phyloP scores from a whole-genome alignment of 1,140 invertebrate genomes.

The Drosophila sproati region DNA sequence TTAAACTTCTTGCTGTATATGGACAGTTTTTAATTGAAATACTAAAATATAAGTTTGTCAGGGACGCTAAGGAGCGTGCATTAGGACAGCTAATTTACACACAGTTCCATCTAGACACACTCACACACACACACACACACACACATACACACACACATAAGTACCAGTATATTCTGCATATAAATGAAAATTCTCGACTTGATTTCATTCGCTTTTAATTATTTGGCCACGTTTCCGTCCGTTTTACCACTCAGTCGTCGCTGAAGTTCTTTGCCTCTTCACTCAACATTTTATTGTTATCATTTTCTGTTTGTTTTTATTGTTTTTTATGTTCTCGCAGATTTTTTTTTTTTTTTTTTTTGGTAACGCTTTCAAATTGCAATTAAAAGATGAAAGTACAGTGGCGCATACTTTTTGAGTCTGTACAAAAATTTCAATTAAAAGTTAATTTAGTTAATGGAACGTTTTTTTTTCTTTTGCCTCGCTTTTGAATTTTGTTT shows the following conservation, averaged over 20 bases:
- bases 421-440: constrained; percentile 59
- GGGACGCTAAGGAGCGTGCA: not conserved
- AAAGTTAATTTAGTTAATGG: constrained; percentile 73
- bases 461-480: constrained; percentile 34
- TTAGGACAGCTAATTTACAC: not conserved
- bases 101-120: not conserved
- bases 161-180: not conserved
- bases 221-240: not conserved
- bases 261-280: not conserved
- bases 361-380: constrained; percentile 10
- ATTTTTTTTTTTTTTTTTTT: constrained; percentile 14
- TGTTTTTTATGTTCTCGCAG: constrained; percentile 7
- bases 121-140: not conserved
- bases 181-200: constrained; percentile 13
- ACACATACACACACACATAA: not conserved
- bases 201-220: not conserved
- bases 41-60: not conserved
- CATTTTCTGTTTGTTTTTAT: constrained; percentile 12
- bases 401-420: constrained; percentile 11
- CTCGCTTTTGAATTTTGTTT: constrained; percentile 20
- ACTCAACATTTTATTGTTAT: constrained; percentile 9
- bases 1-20: not conserved
- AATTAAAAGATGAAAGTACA: constrained; percentile 48
- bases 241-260: not conserved
- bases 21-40: too few species aligned